A percentile compares a stretch with the other conserved stretches of the same genome.
Conservation (phyloP, 2,888 invertebrate species). For the Mantis religiosa region DNA sequence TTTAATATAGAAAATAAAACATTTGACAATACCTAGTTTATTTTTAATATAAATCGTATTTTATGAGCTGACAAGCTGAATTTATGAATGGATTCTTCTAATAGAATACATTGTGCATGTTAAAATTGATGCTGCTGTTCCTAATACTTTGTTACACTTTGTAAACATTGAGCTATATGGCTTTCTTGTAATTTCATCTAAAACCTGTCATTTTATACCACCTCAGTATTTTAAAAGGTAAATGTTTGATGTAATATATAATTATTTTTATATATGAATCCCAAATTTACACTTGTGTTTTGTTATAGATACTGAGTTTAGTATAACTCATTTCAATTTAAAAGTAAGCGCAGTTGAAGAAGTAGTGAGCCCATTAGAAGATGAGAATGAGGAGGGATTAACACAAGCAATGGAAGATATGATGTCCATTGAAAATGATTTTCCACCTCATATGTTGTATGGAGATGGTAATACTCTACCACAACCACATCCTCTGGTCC, state of each 20-base stretch:
- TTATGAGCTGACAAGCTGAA: too few species aligned
- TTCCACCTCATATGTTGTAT: slow-evolving; percentile 43
- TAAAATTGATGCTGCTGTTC: too few species aligned
- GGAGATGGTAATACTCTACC: slow-evolving; percentile 44
- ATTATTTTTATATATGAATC: background rate
- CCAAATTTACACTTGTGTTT: slow-evolving; percentile 1
- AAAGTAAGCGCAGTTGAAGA: slow-evolving; percentile 35
- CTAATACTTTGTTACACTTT: too few species aligned
- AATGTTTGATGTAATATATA: background rate
- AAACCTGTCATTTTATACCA: slow-evolving; percentile 31
- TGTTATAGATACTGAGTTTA: slow-evolving; percentile 42
- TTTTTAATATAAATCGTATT: too few species aligned
- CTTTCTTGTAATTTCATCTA: slow-evolving; percentile 9
- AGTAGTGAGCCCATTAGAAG: slow-evolving; percentile 35
- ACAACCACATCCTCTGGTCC: slow-evolving; percentile 57
- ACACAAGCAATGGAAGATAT: slow-evolving; percentile 53
- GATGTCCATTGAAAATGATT: slow-evolving; percentile 58
- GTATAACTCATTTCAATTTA: slow-evolving; percentile 41
- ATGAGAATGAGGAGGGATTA: slow-evolving; percentile 35
- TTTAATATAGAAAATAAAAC: too few species aligned
- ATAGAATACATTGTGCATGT: too few species aligned
- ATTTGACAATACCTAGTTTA: too few species aligned
- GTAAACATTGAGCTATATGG: too few species aligned
- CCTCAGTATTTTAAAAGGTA: background rate
- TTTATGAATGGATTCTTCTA: too few species aligned